A percentile compares a stretch with the other conserved stretches of the same genome.
Conservation (phyloP, 2,797 vertebrate genomes). For the Anabas testudineus region DNA sequence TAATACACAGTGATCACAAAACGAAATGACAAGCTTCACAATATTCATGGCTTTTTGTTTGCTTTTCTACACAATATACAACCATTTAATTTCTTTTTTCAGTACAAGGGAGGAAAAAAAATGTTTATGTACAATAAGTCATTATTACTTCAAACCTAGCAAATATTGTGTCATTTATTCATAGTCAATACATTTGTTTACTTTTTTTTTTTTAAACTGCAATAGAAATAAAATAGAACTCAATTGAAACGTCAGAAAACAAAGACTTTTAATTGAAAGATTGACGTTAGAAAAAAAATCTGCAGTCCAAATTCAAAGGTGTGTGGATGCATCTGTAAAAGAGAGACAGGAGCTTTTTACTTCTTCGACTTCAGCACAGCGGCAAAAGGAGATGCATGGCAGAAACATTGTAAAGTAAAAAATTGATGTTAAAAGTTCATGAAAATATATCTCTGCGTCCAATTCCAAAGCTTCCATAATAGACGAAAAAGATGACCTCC, state of each 20-base stretch:
- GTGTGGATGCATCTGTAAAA: conserved; percentile 80
- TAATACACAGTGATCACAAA: conserved; percentile 92
- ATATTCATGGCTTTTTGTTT: conserved; percentile 93
- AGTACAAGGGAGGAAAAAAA: conserved; percentile 88
- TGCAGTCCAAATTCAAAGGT: conserved; percentile 77
- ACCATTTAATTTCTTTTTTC: conserved; percentile 89
- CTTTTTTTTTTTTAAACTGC: conserved; percentile 69
- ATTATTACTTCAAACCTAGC: conserved; percentile 93
- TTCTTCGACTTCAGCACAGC: conserved; percentile 37
- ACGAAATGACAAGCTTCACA: conserved; percentile 96
- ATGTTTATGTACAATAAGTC: conserved; percentile 96
- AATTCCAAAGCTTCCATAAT: conserved; percentile 42
- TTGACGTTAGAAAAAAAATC: conserved; percentile 55
- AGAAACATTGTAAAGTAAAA: conserved; percentile 40
- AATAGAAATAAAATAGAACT: conserved; percentile 81
- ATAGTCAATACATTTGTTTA: conserved; percentile 83
- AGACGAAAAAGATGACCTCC: conserved; percentile 48
- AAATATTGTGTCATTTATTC: conserved; percentile 88
- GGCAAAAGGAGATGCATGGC: conserved; percentile 53
- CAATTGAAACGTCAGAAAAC: conserved; percentile 69
- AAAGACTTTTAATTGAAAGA: conserved; percentile 72
- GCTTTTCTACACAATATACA: conserved; percentile 98
- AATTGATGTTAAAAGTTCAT: conserved; percentile 46
- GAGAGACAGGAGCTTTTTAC: conserved; percentile 66
- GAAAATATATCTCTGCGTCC: conserved; percentile 49